Base-by-base conservation (phyloP, 2,797 vertebrate species). In the Euthynnus affinis region DNA sequence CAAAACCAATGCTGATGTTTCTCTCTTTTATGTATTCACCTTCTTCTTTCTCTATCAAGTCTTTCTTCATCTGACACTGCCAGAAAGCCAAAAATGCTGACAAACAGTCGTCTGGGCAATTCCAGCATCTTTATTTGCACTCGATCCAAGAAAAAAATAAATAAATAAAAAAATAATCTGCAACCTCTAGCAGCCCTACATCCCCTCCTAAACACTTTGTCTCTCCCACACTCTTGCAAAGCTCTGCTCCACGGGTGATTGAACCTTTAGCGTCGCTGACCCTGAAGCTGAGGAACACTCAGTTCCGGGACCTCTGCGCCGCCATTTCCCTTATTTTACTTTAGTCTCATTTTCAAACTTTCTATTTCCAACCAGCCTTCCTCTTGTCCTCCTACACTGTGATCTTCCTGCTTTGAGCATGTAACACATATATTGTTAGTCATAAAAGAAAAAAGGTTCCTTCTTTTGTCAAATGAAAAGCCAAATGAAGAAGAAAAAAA, bases 1-100 rank as follows among this genome's bases (percentile, higher is more conserved):
- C 93, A 92, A 90, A 95, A 90, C 90, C 82, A 64, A 72, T 91
- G 93, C 91, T 92, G 92, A 94, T 90, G 89, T 91, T 93, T 94
- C 91, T 80, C 57, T 55, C 74, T 92, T 93, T 92, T 89, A 89
- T 93, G 89, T 91, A 91, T 91, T 90, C 89, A 89, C 85, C 88
- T 90, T 91, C 81, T 86, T 88, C 87, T 88, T 85, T 88, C 87
- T 91, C 85, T 14, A 72, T 87, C 84, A 86, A 88, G 67, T 73
- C 87, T 88, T 83, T 87, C 88, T 92, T 88, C 89, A 90, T 91
- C 91, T 89, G 87, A 86, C 57, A 68, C 77, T 84, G 87, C 87
- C 92, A 92, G 78, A 85, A 87, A 93, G 80, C 59, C 58, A 46
- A 74, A 77, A 92, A 80, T 80, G 94, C 94, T 95, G 94, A 95